A percentile compares a stretch with the other conserved stretches of the same genome.
Conservation (phyloP, 92 coral and sea anemone genomes). For the Bergia puertoricense region DNA sequence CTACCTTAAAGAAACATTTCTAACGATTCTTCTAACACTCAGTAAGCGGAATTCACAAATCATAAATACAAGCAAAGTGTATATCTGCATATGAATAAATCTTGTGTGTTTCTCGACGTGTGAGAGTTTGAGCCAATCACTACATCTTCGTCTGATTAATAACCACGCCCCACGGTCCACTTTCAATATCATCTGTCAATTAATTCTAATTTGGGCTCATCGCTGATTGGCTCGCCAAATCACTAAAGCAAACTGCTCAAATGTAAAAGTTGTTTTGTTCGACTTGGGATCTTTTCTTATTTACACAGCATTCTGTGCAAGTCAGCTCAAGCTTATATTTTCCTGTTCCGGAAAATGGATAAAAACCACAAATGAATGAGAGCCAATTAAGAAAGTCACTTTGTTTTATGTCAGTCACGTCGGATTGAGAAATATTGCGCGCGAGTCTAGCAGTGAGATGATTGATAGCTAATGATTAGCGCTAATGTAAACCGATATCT, state of each 20-base stretch:
- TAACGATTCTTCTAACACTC: slow-evolving; percentile 16
- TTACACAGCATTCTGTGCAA: slow-evolving; percentile 73
- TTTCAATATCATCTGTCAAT: slow-evolving; percentile 87
- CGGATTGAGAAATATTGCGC: slow-evolving; percentile 28
- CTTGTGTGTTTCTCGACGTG: slow-evolving; percentile 70
- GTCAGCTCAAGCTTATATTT: slow-evolving; percentile 61
- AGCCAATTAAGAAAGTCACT: slow-evolving; percentile 43
- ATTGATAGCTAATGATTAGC: slow-evolving; percentile 19
- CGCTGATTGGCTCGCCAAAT: slow-evolving; percentile 80
- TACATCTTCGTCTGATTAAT: slow-evolving; percentile 69
- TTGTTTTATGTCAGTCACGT: slow-evolving; percentile 33
- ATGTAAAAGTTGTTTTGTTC: slow-evolving; percentile 73
- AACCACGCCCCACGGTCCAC: slow-evolving; percentile 82
- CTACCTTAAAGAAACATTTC: slow-evolving; percentile 11
- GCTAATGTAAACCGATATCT: slow-evolving; percentile 39
- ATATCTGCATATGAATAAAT: slow-evolving; percentile 75
- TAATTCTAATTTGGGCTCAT: slow-evolving; percentile 67
- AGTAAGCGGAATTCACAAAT: slow-evolving; percentile 66
- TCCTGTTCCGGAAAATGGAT: slow-evolving; percentile 56
- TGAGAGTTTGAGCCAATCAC: slow-evolving; percentile 77
- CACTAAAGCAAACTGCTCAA: slow-evolving; percentile 73
- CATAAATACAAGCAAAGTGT: slow-evolving; percentile 56
- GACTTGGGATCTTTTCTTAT: slow-evolving; percentile 53
- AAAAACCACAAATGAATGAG: slow-evolving; percentile 18
- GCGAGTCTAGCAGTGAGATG: background rate